Conservation (phyloP, 1,140 invertebrate genomes). For the Drosophila sulfurigaster region DNA sequence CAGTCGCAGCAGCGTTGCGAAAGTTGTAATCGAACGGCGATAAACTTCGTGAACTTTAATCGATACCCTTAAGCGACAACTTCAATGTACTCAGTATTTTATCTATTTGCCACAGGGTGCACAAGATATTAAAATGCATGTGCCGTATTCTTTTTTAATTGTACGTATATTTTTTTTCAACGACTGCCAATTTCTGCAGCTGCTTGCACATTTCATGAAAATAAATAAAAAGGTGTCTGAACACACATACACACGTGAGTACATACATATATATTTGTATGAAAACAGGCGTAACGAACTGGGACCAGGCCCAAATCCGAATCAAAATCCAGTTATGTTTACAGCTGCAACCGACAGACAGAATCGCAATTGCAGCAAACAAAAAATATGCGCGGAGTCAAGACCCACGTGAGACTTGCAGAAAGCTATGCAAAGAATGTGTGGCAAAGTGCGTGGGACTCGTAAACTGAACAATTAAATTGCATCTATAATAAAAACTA, state of each 20-base stretch:
- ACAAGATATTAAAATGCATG: conserved; percentile 54
- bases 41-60: too few species aligned
- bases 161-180: conserved; percentile 28
- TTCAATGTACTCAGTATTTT: neutral
- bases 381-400: conserved; percentile 1
- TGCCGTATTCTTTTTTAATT: conserved; percentile 39
- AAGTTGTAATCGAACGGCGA: neutral
- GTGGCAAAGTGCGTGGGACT: conserved; percentile 43
- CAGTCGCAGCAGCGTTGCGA: neutral
- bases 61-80: too few species aligned
- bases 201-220: conserved; percentile 76
- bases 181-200: conserved; percentile 73
- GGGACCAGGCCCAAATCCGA: neutral
- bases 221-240: conserved; percentile 46
- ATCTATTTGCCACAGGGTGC: neutral
- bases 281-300: conserved; percentile 34
- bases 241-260: conserved; percentile 19
- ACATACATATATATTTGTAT: conserved; percentile 42
- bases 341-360: conserved; percentile 41
- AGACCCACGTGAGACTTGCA: conserved; percentile 38
- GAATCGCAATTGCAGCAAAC: conserved; percentile 35
- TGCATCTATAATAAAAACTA: conserved; percentile 8
- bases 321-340: conserved; percentile 46
- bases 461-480: conserved; percentile 36
- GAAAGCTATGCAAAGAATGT: conserved; percentile 35